phyloP scores from a whole-genome alignment of 2,113 vertebrate genomes.

The Argyrosomus japonicus region DNA sequence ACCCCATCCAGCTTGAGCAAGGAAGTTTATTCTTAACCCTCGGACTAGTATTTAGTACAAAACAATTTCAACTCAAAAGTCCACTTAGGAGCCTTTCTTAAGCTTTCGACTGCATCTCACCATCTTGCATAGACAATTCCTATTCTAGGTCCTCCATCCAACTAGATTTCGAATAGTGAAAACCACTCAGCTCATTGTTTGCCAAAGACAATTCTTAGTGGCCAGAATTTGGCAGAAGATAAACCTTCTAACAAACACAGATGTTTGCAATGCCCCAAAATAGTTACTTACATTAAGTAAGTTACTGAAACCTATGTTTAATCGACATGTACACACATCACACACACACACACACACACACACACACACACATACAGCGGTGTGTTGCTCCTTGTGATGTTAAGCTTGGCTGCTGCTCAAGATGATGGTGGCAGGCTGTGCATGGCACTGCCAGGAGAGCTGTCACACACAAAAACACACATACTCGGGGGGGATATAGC shows the following conservation, averaged over 20 bases:
- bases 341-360: conserved; percentile 16
- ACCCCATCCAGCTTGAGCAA: not conserved
- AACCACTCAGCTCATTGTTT: not conserved
- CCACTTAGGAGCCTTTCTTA: not conserved
- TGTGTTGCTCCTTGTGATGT: conserved; percentile 17
- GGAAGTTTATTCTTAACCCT: not conserved
- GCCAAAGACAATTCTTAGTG: not conserved
- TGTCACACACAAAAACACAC: conserved; percentile 49
- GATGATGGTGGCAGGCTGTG: conserved; percentile 37
- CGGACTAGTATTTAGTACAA: not conserved
- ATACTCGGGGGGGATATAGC: conserved; percentile 42
- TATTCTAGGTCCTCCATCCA: too few relatives aligned
- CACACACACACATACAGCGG: conserved; percentile 8
- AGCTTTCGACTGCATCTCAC: not conserved
- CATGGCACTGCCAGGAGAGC: conserved; percentile 57
- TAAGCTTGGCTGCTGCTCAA: conserved; percentile 45
- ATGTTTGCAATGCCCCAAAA: not conserved
- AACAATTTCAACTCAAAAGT: not conserved
- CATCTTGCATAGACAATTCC: not conserved
- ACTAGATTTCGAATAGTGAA: not conserved
- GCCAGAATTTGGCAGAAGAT: not conserved
- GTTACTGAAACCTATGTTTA: not conserved
- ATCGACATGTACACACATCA: accelerated
- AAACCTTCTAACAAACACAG: not conserved
- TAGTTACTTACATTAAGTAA: not conserved